Conservation (phyloP, 2,113 vertebrate genomes). For the Paradoxurus hermaphroditus region DNA sequence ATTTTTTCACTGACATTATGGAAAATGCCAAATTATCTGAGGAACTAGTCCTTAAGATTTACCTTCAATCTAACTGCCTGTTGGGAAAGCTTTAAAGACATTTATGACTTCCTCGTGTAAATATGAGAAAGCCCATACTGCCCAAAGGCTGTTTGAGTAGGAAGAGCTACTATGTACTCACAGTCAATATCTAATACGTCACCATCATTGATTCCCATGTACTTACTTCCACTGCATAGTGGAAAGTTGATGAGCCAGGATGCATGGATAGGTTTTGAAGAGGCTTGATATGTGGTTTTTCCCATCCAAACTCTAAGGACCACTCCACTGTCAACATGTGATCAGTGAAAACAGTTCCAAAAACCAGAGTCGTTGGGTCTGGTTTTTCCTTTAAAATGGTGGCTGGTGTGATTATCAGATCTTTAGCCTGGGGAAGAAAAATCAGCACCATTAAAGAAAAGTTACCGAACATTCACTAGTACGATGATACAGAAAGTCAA, state of each 20-base stretch:
- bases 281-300: slow-evolving; percentile 88
- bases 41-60: background rate
- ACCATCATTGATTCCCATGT: background rate
- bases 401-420: slow-evolving; percentile 83
- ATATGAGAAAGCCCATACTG: background rate
- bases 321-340: slow-evolving; percentile 94
- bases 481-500: background rate
- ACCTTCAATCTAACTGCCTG: background rate
- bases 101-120: background rate
- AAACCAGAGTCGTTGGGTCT: slow-evolving; percentile 82
- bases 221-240: slow-evolving; percentile 90
- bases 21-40: background rate
- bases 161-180: background rate
- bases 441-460: background rate
- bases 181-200: accelerated
- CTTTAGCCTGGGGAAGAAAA: slow-evolving; percentile 83
- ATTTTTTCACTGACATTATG: background rate
- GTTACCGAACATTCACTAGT: background rate
- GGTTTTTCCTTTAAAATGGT: slow-evolving; percentile 85
- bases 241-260: slow-evolving; percentile 86
- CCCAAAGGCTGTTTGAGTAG: background rate
- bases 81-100: background rate
- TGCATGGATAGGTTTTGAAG: slow-evolving; percentile 90
- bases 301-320: slow-evolving; percentile 88
- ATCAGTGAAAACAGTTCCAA: slow-evolving; percentile 92